Percentiles rank a stretch among this genome's conserved stretches.
These are phyloP conservation scores for Eretmochelys imbricata DNA, from an alignment of 2,113 vertebrate species.

Conservation along the genomic window DNA sequence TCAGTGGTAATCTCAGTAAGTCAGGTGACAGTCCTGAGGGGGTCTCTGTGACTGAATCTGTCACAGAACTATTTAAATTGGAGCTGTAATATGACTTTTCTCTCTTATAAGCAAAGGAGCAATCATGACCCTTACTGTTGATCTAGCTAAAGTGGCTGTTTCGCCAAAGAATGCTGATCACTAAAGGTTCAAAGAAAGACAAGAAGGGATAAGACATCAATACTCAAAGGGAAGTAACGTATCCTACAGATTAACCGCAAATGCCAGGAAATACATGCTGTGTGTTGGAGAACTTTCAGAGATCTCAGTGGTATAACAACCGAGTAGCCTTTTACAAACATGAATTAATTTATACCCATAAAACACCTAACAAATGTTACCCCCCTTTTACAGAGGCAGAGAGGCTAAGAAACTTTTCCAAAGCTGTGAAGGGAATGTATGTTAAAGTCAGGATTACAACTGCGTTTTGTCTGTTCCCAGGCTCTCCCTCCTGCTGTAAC, in stretches of 20 bases:
- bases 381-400: too few relatives aligned
- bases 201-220: neutral
- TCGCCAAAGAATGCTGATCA: neutral
- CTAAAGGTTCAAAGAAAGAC: neutral
- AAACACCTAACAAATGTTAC: too few relatives aligned
- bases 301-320: too few relatives aligned
- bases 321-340: neutral
- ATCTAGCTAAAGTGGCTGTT: neutral
- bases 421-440: fast-evolving
- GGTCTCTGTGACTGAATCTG: too few relatives aligned
- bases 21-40: too few relatives aligned
- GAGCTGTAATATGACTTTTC: neutral
- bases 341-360: too few relatives aligned
- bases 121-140: fast-evolving
- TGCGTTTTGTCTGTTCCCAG: too few relatives aligned
- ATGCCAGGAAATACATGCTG: neutral
- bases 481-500: too few relatives aligned
- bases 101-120: neutral
- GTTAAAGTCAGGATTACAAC: neutral
- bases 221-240: fast-evolving
- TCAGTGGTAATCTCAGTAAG: too few relatives aligned
- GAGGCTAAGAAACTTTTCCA: neutral
- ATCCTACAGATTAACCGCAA: neutral
- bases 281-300: neutral
- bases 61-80: neutral